phyloP scores from a whole-genome alignment of 2,888 invertebrate species.

The Strigamia crassipes region DNA sequence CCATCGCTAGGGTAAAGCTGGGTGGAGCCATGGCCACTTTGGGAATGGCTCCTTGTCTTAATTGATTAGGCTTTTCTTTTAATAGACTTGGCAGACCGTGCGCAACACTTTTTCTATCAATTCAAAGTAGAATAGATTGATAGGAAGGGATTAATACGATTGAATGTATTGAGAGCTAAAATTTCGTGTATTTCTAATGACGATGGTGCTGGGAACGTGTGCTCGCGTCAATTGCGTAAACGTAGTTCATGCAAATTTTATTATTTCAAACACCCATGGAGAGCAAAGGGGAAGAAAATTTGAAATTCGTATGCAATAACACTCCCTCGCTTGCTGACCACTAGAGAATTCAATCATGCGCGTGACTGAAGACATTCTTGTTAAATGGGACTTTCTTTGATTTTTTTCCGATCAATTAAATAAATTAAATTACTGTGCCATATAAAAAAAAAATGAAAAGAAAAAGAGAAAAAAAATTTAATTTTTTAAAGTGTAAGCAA shows the following conservation, averaged over 20 bases:
- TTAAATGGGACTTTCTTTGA: not conserved
- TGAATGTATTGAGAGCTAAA: not conserved
- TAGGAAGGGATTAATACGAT: not conserved
- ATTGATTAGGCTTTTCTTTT: conserved; percentile 41
- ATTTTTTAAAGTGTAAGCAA: too few species aligned
- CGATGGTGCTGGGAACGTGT: not conserved
- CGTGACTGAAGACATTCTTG: conserved; percentile 14
- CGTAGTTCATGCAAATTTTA: conserved; percentile 33
- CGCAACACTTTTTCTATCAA: not conserved
- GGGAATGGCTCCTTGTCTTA: conserved; percentile 42
- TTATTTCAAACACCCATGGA: conserved; percentile 26
- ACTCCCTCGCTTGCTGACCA: conserved; percentile 1
- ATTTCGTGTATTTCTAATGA: not conserved
- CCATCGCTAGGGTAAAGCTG: conserved; percentile 32
- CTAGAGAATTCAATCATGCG: conserved; percentile 28
- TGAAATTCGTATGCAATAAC: conserved; percentile 25
- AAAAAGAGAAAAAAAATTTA: not conserved
- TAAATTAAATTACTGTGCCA: not conserved
- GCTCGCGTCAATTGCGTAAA: not conserved
- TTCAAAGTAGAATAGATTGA: not conserved
- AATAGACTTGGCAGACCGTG: conserved; percentile 22
- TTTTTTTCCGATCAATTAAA: not conserved
- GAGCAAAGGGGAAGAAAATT: conserved; percentile 11
- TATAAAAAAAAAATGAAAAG: not conserved
- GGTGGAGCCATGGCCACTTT: conserved; percentile 26